Base-by-base conservation (phyloP, 2,797 vertebrate species). In the Trichosurus vulpecula region DNA sequence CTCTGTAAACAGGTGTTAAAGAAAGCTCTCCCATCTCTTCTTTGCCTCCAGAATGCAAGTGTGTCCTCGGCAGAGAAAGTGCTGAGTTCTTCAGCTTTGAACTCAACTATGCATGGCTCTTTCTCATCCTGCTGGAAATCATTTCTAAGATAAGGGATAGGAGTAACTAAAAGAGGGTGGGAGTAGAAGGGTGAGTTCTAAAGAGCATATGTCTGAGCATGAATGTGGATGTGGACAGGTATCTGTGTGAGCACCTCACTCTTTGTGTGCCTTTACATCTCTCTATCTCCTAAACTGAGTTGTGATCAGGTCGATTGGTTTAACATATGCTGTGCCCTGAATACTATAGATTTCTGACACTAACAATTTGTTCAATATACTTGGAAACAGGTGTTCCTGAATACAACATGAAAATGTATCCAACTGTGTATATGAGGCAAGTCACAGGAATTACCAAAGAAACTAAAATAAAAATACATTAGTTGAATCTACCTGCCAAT, bases 401-500 rank as follows among this genome's bases (percentile, higher is more conserved):
- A 51, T 13, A n/a, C 1, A 92, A 35, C 56, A 31, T 53, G 90
- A 90, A 92, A 95, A 93, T 55, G 35, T 55, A 19, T 90, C 47
- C 25, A 30, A 52, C 3, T 51, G 53, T 53, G 29, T 55, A 56
- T 53, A 96, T 47, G 54, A 89, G 35, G 90, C 52, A 92, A 81
- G 55, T 30, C 90, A 52, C 4, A 47, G 25, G 54, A 90, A 56
- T 90, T 95, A 92, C 11, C 91, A 74, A 95, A 74, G 90, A 90
- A 54, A 54, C 92, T 94, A 94, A 92, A 92, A 93, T 91, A n/a
- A 92, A 87, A 87, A 87, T 47, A 41, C 87, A 9, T 87, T 87
- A 51, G 22, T 27, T 87, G 74, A 87, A 87, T 12, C 90, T n/a
- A 12, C 51, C 41, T 91, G 41, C 91, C 93, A 95, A 29, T 66